Evolutionary conservation across 2,797 vertebrate species (phyloP).

Genomic region (Holocentrus rufus): DNA sequence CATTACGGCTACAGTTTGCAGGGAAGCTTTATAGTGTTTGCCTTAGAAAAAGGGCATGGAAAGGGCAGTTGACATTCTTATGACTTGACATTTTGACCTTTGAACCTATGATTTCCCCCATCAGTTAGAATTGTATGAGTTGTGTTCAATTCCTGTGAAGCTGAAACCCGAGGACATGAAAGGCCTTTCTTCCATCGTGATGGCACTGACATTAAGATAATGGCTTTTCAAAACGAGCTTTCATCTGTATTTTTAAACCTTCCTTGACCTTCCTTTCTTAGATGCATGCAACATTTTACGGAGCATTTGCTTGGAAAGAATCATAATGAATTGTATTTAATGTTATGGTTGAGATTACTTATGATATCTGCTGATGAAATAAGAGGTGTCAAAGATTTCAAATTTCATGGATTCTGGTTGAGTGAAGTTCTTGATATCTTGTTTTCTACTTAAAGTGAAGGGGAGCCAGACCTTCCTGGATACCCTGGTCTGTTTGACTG

Average conservation of each 20-base stretch:
- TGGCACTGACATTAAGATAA: not conserved
- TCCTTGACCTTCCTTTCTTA: not conserved
- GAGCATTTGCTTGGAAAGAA: not conserved
- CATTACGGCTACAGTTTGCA: not conserved
- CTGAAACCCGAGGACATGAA: not conserved
- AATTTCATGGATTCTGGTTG: constrained; percentile 33
- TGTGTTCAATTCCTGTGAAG: not conserved
- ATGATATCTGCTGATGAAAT: not conserved
- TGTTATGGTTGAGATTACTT: not conserved
- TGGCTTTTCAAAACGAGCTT: not conserved
- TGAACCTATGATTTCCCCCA: constrained; percentile 11
- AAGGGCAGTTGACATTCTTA: constrained; percentile 31
- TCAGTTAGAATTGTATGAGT: constrained; percentile 39
- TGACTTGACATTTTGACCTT: constrained; percentile 59
- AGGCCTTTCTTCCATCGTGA: not conserved
- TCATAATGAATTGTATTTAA: no score
- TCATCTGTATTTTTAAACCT: not conserved
- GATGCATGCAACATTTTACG: not conserved
- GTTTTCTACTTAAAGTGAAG: constrained; percentile 6
- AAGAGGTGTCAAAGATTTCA: constrained; percentile 30
- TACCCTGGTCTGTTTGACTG: constrained; percentile 16
- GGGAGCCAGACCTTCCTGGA: constrained; percentile 12
- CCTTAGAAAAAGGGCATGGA: not conserved
- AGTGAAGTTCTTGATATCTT: constrained; percentile 16
- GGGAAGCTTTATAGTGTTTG: not conserved